These are phyloP conservation scores for Leptogaster cylindrica DNA, from an alignment of 2,888 invertebrate genomes.

Conservation along the genomic window DNA sequence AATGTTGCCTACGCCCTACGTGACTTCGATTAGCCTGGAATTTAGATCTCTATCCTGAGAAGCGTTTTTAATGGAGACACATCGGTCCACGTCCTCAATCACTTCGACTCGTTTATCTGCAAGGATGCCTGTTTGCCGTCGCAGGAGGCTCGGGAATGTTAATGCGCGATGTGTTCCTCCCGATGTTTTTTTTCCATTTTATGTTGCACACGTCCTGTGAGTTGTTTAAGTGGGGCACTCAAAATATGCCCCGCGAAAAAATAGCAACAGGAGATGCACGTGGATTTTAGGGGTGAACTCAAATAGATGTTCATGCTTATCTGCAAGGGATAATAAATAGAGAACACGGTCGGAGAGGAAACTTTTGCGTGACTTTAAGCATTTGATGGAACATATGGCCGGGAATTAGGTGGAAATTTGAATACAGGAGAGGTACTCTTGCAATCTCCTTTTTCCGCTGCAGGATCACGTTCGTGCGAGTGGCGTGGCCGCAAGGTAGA, in stretches of 20 bases:
- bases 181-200: background rate
- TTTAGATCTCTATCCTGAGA: conserved; percentile 33
- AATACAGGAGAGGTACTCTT: conserved; percentile 26
- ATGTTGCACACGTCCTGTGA: too few species aligned
- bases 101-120: conserved; percentile 33
- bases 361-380: conserved; percentile 31
- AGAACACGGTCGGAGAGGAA: background rate
- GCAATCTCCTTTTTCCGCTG: conserved; percentile 22
- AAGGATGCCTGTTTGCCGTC: conserved; percentile 5
- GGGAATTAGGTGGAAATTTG: background rate
- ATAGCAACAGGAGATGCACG: too few species aligned
- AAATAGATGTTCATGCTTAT: conserved; percentile 17
- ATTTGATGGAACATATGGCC: background rate
- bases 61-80: conserved; percentile 39
- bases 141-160: background rate
- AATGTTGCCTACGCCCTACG: conserved; percentile 39
- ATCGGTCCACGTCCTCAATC: conserved; percentile 37
- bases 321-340: background rate
- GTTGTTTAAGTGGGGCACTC: conserved; percentile 3
- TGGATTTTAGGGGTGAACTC: background rate
- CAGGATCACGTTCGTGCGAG: conserved; percentile 27
- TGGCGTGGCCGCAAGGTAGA: conserved; percentile 19
- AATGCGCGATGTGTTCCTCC: conserved; percentile 10
- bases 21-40: conserved; percentile 37
- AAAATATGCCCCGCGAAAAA: too few species aligned